Evolutionary conservation across 2,888 invertebrate genomes (phyloP), one percentile per base, ranked within the genome.

Genomic region (Leptopilina myrica): DNA sequence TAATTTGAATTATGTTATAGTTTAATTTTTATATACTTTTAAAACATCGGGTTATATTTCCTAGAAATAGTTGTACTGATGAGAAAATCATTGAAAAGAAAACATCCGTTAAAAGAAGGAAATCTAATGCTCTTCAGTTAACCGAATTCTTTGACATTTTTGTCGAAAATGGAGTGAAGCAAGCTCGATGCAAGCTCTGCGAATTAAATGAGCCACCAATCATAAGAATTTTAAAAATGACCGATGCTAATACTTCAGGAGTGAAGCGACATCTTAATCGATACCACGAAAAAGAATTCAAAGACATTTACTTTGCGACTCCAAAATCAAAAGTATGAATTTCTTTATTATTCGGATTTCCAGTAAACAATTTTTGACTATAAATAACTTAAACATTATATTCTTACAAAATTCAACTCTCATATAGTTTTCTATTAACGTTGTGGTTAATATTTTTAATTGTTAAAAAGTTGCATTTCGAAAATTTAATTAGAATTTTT

Each of bases 201-300:
- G n/a, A n/a, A 12, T 33, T 12, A 33, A 9, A 64, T 1, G 33
- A 64, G 4, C 33, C 33, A 33, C 33, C 64, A 9, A n/a, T 40
- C 8, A n/a, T 8, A 8, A 40, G n/a, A 43, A n/a, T 66, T n/a
- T 7, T 43, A n/a, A 66, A 66, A 66, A 66, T 66, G 46, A 66
- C 66, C n/a, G 66, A 43, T 43, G 40, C n/a, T 14, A 66, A 66
- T 15, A 66, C 64, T 5, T 64, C 64, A 46, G 40, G 66, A n/a
- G 43, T 66, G 2, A 43, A 40, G 9, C 1, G 66, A n/a, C 43
- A 66, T 15, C 43, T 66, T 2, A 43, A 43, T n/a, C 43, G 40
- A 66, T 65, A 65, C 40, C 65, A 65, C 12, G 40, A 26, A 26
- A 64, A 64, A 4, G 64, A 64, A 64, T 64, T n/a, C 9, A 43